Percentiles rank a stretch among this genome's conserved stretches.
These are phyloP conservation scores for Cephus spinipes DNA, from an alignment of 2,888 invertebrate species.

Conservation along the genomic window DNA sequence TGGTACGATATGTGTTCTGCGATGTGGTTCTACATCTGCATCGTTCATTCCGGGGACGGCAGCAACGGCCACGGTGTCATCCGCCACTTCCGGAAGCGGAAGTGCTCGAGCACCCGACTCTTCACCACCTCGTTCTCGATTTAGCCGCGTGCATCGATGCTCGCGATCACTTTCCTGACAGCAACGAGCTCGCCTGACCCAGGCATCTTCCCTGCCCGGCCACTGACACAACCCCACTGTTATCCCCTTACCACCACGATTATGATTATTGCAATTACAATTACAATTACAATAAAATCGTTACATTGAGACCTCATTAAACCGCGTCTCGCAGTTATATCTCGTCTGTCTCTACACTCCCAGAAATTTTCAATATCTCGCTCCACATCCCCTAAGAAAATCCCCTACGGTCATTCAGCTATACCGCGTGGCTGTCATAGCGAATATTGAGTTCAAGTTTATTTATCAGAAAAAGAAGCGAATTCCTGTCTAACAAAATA, in stretches of 20 bases:
- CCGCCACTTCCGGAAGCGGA: constrained; percentile 90
- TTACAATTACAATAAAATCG: constrained; percentile 60
- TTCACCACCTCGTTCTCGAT: constrained; percentile 85
- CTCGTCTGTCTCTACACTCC: constrained; percentile 27
- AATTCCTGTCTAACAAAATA: neutral
- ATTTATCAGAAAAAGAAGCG: neutral
- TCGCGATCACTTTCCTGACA: constrained; percentile 76
- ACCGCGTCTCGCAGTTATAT: constrained; percentile 46
- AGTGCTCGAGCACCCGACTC: constrained; percentile 84
- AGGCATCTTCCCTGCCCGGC: constrained; percentile 68
- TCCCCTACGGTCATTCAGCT: neutral
- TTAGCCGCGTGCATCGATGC: constrained; percentile 88
- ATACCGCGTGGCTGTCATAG: neutral
- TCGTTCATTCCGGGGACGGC: constrained; percentile 85
- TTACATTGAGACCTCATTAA: constrained; percentile 64
- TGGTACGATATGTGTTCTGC: constrained; percentile 94
- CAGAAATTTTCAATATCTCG: constrained; percentile 22
- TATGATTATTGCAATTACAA: constrained; percentile 65
- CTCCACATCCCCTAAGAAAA: constrained; percentile 6
- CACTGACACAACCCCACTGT: constrained; percentile 53
- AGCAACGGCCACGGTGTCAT: constrained; percentile 86
- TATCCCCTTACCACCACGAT: constrained; percentile 60
- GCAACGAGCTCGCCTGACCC: constrained; percentile 74
- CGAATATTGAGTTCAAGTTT: neutral
- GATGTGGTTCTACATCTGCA: constrained; percentile 90